A percentile compares a stretch with the other conserved stretches of the same genome.
Conservation (phyloP, 2,888 invertebrate genomes). For the Zygaena filipendulae region DNA sequence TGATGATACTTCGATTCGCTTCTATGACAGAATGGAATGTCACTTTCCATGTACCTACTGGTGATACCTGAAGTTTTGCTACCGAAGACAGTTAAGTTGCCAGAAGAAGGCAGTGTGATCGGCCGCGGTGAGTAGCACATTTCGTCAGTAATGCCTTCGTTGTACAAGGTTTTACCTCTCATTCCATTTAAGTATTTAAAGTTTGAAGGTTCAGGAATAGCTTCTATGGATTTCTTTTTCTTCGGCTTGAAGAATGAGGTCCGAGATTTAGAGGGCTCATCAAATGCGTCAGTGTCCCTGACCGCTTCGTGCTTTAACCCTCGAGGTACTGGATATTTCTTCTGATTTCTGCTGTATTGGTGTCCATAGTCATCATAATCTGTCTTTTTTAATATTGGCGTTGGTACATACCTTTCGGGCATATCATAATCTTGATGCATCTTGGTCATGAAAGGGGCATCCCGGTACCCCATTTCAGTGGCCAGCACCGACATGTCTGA, state of each 20-base stretch:
- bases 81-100: not conserved
- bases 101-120: conserved; percentile 4
- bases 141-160: conserved; percentile 40
- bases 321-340: conserved; percentile 3
- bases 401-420: too few relatives aligned
- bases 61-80: not conserved
- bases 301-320: conserved; percentile 17
- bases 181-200: not conserved
- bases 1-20: conserved; percentile 34
- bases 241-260: conserved; percentile 16
- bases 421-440: conserved; percentile 9
- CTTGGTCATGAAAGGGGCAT: conserved; percentile 12
- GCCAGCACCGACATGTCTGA: conserved; percentile 19
- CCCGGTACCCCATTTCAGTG: conserved; percentile 19
- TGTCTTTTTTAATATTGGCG: conserved; percentile 20
- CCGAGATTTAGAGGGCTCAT: too few relatives aligned
- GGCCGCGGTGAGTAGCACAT: conserved; percentile 15
- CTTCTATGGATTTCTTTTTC: conserved; percentile 5
- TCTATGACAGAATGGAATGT: conserved; percentile 30
- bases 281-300: conserved; percentile 20
- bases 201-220: too few relatives aligned
- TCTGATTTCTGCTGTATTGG: conserved; percentile 1
- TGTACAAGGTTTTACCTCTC: conserved; percentile 29
- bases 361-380: too few relatives aligned
- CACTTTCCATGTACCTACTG: conserved; percentile 10